Conservation (phyloP, 2,113 vertebrate genomes). For the Nothocercus julius region DNA sequence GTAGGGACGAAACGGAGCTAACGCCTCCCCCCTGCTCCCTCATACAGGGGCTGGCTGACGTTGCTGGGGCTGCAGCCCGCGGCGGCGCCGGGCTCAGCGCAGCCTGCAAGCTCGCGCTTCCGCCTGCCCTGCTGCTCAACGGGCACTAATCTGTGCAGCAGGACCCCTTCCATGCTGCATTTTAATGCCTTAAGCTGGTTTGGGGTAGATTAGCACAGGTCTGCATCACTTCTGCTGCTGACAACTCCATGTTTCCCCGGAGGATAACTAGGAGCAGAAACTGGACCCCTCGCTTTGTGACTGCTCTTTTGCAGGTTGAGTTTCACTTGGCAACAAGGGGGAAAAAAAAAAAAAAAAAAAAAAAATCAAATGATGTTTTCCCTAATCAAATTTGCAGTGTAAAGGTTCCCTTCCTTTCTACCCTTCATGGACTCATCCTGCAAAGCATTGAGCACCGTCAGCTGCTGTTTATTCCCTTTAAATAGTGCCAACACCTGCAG, state of each 20-base stretch:
- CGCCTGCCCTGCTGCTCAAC: no score
- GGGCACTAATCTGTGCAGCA: background rate
- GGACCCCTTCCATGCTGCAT: background rate
- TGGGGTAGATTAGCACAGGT: background rate
- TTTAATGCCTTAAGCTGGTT: background rate
- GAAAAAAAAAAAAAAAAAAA: background rate
- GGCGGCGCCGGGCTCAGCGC: background rate
- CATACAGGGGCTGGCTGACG: accelerated
- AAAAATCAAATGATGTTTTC: background rate
- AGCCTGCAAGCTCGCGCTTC: no score
- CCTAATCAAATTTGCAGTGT: background rate
- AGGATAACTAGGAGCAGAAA: background rate
- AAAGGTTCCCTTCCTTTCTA: background rate
- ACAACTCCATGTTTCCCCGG: background rate
- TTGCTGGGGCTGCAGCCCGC: accelerated
- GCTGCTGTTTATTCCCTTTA: background rate
- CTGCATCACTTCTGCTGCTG: background rate
- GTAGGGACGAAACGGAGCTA: background rate
- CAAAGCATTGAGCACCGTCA: background rate
- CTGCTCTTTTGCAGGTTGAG: background rate
- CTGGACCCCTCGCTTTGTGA: background rate
- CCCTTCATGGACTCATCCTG: background rate
- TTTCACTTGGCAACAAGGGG: background rate
- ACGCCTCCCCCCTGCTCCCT: background rate
- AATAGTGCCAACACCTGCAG: background rate